phyloP scores from a whole-genome alignment of 1,140 invertebrate species.

The Pantala flavescens region DNA sequence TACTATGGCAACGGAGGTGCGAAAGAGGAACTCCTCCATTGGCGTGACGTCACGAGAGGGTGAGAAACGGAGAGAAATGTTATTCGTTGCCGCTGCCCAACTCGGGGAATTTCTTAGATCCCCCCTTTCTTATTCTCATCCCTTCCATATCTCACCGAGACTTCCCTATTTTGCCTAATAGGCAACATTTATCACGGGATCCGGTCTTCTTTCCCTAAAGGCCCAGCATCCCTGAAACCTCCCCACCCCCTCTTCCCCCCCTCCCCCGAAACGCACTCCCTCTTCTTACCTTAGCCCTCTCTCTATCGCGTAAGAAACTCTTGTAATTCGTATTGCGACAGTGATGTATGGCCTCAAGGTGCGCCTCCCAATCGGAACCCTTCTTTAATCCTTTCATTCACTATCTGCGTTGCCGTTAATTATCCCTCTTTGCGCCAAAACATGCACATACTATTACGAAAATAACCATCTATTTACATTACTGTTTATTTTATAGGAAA shows the following conservation, averaged over 20 bases:
- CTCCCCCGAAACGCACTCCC: not conserved
- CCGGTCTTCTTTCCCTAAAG: not conserved
- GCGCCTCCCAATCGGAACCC: not conserved
- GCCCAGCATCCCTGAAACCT: not conserved
- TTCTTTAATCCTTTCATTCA: not conserved
- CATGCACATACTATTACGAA: no score
- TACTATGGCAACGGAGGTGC: not conserved
- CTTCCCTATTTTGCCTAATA: slow-evolving; percentile 9
- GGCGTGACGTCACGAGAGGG: slow-evolving; percentile 5
- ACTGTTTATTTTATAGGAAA: no score
- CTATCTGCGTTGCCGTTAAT: no score
- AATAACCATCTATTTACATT: no score
- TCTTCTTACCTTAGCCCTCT: not conserved
- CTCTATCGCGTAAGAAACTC: slow-evolving; percentile 8
- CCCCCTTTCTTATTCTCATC: not conserved
- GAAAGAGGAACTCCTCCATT: not conserved
- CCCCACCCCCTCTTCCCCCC: not conserved
- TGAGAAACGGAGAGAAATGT: slow-evolving; percentile 1
- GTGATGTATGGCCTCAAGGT: not conserved
- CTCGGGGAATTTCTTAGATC: not conserved
- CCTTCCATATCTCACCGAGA: not conserved
- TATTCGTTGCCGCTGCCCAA: not conserved
- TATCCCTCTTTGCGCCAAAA: no score
- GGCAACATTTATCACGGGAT: slow-evolving; percentile 4
- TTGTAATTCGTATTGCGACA: slow-evolving; percentile 6